Evolutionary conservation across 2,888 invertebrate genomes (phyloP).

Genomic region (Mesoligia furuncula): DNA sequence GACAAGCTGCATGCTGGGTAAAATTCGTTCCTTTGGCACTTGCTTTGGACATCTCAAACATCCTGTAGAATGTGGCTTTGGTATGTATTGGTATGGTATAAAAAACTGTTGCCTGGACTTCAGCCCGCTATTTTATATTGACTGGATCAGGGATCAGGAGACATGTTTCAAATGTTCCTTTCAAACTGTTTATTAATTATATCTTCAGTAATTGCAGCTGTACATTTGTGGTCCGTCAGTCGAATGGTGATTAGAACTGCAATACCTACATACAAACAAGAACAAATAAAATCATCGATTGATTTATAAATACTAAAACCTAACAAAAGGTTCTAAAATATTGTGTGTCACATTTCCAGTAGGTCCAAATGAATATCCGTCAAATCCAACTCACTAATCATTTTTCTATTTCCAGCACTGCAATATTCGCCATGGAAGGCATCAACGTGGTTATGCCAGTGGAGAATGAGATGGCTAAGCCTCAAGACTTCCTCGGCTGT

Average conservation of each 20-base stretch:
- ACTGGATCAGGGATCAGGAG: neutral
- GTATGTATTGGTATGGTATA: neutral
- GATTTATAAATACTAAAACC: neutral
- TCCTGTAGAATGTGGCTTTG: neutral
- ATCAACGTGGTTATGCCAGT: constrained; percentile 98
- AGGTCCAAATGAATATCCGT: neutral
- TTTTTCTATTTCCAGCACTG: constrained; percentile 91
- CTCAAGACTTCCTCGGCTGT: constrained; percentile 94
- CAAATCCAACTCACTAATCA: neutral
- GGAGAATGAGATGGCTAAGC: constrained; percentile 97
- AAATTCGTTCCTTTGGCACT: neutral
- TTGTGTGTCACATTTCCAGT: too few relatives aligned
- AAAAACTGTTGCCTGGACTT: neutral
- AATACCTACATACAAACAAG: neutral
- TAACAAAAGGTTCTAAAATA: too few relatives aligned
- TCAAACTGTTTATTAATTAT: neutral
- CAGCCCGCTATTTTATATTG: neutral
- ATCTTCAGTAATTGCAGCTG: neutral
- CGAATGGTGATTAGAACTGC: neutral
- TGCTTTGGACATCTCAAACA: too few relatives aligned
- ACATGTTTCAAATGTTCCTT: neutral
- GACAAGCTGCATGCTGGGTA: neutral
- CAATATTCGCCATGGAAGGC: constrained; percentile 99
- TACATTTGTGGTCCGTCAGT: neutral
- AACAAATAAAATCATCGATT: neutral